Base-by-base conservation (phyloP, 2,113 vertebrate species). In the Urocolius indicus region DNA sequence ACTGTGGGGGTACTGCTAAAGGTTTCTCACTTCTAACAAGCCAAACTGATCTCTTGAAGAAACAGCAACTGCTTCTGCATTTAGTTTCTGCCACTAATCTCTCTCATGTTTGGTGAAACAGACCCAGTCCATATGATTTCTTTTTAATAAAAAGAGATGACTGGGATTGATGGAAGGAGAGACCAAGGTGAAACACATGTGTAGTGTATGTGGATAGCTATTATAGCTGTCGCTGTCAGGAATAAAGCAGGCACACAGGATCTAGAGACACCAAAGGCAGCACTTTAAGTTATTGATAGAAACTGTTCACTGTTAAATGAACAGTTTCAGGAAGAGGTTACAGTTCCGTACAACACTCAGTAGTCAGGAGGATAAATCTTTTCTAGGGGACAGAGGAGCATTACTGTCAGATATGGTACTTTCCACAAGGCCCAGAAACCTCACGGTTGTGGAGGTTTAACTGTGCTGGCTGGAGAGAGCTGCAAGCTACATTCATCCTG, bases 111-210 rank as follows among this genome's bases (percentile, higher is more conserved):
- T 91, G 90, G 30, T 87, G 43, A 84, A 87, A 80, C 14, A 71
- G 29, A 62, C 8, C 5, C 32, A 59, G 34, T 29, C 59, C 58
- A 48, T 55, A 54, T 45, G 23, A 67, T 23, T 90, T 45, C 26
- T 46, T 93, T 90, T 78, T 90, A 71, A 71, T 84, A 78, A 87
- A 87, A 75, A 63, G 54, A 87, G 20, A 90, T 89, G 52, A 63
- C 52, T 52, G 38, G 49, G 34, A 81, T 2, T 77, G 30, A 81
- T 57, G 23, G 46, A 82, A 81, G 75, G 68, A 82, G 51, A 74
- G 9, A 59, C 51, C 51, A 86, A 81, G 48, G 38, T 78, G 65
- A 91, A 94, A 84, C 24, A 61, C 12, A 23, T 59, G 19, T 15
- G 20, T 5, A 77, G 52, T 19, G 19, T 38, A 87, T 1, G 1